Evolutionary conservation across 2,797 vertebrate species (phyloP), one percentile per base, ranked within the genome.

Genomic region (Acanthurus tractus): DNA sequence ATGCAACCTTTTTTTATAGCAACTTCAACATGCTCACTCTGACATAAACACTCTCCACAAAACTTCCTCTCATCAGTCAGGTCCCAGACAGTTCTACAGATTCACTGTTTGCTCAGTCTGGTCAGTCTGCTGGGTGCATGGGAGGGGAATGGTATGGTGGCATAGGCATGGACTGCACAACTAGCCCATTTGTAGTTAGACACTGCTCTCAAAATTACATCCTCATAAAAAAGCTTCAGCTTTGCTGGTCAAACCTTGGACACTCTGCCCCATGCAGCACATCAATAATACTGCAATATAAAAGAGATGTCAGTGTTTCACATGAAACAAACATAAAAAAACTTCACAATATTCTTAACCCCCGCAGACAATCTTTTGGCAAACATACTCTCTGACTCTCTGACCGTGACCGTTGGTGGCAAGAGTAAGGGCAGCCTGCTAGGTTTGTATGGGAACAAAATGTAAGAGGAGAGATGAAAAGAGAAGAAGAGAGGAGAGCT

Each of bases 71-170:
- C 63, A 83, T 79, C 78, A 85, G 77, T 79, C 70, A 54, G 56
- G 70, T 77, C 73, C 77, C 86, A 80, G 46, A 64, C 84, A 65
- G 84, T 70, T 85, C 69, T 87, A 77, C 87, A 89, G 87, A 84
- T 87, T 84, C 74, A 74, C 76, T 81, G 77, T 89, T 79, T 84
- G 84, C 88, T 74, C 74, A 66, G 81, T 80, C 70, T 75, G 69
- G 85, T 84, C 83, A 85, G 79, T 86, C 87, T 88, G 70, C 90
- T 87, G 89, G 83, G 88, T 90, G 74, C 54, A 82, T 72, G 67
- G 80, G 82, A 76, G 34, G 50, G 72, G 52, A 17, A 20, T 13
- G 58, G 49, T 77, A 73, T 12, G 46, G 65, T 81, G 42, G 63
- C 81, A 86, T 92, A 84, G 89, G 78, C 63, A 17, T 42, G n/a